Evolutionary conservation across 2,113 vertebrate genomes (phyloP).

Genomic region (Scytalopus superciliaris): DNA sequence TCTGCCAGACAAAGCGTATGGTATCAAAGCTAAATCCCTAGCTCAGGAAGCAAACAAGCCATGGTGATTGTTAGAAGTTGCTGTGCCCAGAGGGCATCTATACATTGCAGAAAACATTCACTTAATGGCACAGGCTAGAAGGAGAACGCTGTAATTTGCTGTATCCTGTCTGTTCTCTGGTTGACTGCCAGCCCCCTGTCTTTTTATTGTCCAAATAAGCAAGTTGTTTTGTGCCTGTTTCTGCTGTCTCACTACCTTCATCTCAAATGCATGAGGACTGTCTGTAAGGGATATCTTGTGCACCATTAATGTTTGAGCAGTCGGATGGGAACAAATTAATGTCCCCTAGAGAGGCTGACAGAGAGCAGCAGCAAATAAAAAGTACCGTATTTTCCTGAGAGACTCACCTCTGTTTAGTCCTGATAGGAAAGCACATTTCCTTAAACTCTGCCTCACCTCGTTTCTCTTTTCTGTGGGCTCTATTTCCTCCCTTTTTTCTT

Average conservation of each 20-base stretch:
- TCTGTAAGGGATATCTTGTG: neutral
- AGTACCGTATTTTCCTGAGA: neutral
- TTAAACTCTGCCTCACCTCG: slow-evolving; percentile 26
- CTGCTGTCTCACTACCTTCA: slow-evolving; percentile 37
- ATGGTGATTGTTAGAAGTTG: slow-evolving; percentile 1
- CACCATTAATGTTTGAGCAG: neutral
- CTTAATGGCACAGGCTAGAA: slow-evolving; percentile 45
- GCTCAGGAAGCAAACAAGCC: slow-evolving; percentile 58
- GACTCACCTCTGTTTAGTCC: neutral
- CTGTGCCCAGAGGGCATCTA: slow-evolving; percentile 57
- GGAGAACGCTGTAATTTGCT: slow-evolving; percentile 55
- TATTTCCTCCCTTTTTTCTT: slow-evolving; percentile 49
- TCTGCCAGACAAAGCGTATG: neutral
- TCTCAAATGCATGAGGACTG: slow-evolving; percentile 27
- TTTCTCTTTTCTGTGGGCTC: slow-evolving; percentile 17
- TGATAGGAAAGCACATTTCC: neutral
- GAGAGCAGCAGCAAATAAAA: slow-evolving; percentile 30
- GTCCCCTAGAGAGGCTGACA: slow-evolving; percentile 1
- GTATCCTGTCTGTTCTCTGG: slow-evolving; percentile 52
- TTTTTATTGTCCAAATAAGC: slow-evolving; percentile 69
- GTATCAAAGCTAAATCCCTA: slow-evolving; percentile 28
- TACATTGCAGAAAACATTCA: slow-evolving; percentile 10
- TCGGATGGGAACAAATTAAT: neutral
- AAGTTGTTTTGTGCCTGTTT: slow-evolving; percentile 23
- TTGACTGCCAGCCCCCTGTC: slow-evolving; percentile 27